A percentile compares a stretch with the other conserved stretches of the same genome.
Conservation (phyloP, 2,797 vertebrate genomes). For the Pangasius krempfi region DNA sequence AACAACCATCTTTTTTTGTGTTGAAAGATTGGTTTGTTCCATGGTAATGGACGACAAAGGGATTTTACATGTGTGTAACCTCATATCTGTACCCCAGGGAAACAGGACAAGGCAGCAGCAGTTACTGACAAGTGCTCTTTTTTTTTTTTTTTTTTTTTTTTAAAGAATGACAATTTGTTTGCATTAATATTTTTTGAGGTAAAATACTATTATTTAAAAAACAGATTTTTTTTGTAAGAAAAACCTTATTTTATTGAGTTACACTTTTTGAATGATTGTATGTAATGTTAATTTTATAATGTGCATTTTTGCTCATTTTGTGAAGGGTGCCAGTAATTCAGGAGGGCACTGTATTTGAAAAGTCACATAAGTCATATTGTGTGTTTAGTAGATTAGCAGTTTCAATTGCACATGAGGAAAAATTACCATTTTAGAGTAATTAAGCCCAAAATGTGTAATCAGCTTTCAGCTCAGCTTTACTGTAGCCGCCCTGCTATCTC, state of each 20-base stretch:
- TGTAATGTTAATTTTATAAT: neutral
- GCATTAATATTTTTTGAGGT: neutral
- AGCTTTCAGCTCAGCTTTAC: constrained; percentile 29
- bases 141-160: neutral
- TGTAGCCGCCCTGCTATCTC: constrained; percentile 21
- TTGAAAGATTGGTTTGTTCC: neutral
- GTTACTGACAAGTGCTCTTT: neutral
- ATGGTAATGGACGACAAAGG: neutral
- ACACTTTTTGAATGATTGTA: neutral
- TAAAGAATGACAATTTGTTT: neutral
- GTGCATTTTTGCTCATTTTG: neutral
- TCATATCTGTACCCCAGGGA: neutral
- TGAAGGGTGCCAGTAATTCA: neutral
- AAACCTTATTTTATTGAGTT: neutral
- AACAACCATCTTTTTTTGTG: neutral
- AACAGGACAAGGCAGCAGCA: neutral
- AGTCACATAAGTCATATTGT: neutral
- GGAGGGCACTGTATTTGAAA: neutral
- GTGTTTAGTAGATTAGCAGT: neutral
- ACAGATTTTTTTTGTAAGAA: neutral
- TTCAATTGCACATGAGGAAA: neutral
- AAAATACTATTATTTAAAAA: neutral
- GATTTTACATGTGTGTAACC: neutral
- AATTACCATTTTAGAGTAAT: neutral
- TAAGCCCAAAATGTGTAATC: constrained; percentile 18